A percentile compares a stretch with the other conserved stretches of the same genome.
phyloP scores from a whole-genome alignment of 2,888 invertebrate species.

The Protonemura montana region DNA sequence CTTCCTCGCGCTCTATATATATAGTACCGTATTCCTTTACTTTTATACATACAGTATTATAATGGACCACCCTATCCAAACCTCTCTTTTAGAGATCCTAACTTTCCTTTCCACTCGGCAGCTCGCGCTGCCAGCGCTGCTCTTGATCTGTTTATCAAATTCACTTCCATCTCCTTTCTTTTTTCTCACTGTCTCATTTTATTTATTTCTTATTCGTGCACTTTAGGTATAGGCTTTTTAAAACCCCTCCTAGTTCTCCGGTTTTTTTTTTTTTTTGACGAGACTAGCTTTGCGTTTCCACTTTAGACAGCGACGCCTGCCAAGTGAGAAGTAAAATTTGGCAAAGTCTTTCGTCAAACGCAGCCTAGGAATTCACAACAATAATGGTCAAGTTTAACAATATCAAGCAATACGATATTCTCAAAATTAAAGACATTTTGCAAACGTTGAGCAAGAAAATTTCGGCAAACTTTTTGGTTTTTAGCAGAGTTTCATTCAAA shows the following conservation, averaged over 20 bases:
- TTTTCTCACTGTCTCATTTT: conserved; percentile 42
- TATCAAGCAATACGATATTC: too few species aligned
- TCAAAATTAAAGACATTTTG: too few species aligned
- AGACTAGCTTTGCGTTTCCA: neutral
- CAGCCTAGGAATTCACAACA: too few species aligned
- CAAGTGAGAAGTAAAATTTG: too few species aligned
- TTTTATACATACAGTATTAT: conserved; percentile 24
- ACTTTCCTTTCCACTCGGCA: conserved; percentile 47
- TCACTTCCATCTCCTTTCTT: conserved; percentile 44
- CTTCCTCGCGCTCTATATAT: conserved; percentile 3
- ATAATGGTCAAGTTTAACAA: too few species aligned
- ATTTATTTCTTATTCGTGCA: conserved; percentile 42
- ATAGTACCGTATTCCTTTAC: conserved; percentile 15
- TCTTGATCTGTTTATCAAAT: conserved; percentile 54
- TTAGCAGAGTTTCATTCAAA: too few species aligned
- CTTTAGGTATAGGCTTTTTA: conserved; percentile 47
- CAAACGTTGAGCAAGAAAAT: too few species aligned
- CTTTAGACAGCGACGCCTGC: neutral
- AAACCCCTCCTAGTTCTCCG: conserved; percentile 47
- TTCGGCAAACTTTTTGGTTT: too few species aligned
- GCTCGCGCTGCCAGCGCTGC: conserved; percentile 43
- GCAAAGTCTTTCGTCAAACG: too few species aligned
- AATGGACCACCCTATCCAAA: conserved; percentile 35
- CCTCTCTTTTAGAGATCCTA: conserved; percentile 41
- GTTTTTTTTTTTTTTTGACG: neutral